Conservation (phyloP, 2,888 invertebrate genomes). For the Parnassius glacialis region DNA sequence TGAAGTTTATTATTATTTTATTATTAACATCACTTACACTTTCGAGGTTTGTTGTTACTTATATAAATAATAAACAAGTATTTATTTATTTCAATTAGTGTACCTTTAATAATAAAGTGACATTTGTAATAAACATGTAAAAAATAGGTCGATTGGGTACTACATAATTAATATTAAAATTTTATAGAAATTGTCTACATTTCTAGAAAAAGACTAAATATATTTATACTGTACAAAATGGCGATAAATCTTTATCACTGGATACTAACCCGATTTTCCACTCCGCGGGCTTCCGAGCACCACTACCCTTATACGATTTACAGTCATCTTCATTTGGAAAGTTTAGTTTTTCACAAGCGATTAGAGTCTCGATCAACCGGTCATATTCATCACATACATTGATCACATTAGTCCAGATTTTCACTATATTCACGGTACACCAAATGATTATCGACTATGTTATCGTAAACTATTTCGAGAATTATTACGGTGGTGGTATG, state of each 20-base stretch:
- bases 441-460: conserved; percentile 34
- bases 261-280: conserved; percentile 88
- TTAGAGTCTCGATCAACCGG: conserved; percentile 48
- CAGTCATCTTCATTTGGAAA: conserved; percentile 85
- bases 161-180: too few relatives aligned
- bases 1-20: too few relatives aligned
- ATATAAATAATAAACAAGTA: too few relatives aligned
- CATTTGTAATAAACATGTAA: too few relatives aligned
- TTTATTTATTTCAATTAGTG: too few relatives aligned
- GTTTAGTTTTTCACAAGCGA: conserved; percentile 46
- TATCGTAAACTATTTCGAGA: conserved; percentile 75
- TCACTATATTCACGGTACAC: conserved; percentile 54
- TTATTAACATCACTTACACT: too few relatives aligned
- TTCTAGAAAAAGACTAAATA: too few relatives aligned
- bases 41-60: too few relatives aligned
- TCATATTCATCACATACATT: conserved; percentile 45
- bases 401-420: conserved; percentile 47
- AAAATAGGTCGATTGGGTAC: too few relatives aligned
- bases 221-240: too few relatives aligned
- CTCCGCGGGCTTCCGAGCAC: conserved; percentile 88
- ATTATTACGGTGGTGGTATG: conserved; percentile 39
- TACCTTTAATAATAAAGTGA: too few relatives aligned
- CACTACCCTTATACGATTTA: conserved; percentile 89
- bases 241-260: conserved; percentile 4
- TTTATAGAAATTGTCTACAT: too few relatives aligned